phyloP scores from a whole-genome alignment of 2,113 vertebrate genomes.

The Panurus biarmicus region DNA sequence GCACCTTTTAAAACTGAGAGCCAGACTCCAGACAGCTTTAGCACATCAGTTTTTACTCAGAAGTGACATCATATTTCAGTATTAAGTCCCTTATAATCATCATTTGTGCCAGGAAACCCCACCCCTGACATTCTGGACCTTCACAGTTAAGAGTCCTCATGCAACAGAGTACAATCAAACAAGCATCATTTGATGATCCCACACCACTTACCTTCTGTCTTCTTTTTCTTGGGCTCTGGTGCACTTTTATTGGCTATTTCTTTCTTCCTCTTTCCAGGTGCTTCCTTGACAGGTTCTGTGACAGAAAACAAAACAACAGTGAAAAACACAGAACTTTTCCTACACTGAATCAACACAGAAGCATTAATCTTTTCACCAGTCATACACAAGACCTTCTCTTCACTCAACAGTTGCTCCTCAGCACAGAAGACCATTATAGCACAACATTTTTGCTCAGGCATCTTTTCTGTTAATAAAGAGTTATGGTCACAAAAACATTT shows the following conservation, averaged over 20 bases:
- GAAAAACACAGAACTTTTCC: background rate
- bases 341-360: background rate
- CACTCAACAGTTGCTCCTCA: background rate
- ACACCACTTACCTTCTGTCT: slow-evolving; percentile 42
- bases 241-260: slow-evolving; percentile 71
- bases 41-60: slow-evolving; percentile 69
- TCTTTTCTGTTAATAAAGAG: background rate
- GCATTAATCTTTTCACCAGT: background rate
- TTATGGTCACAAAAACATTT: background rate
- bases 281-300: slow-evolving; percentile 69
- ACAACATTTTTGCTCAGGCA: background rate
- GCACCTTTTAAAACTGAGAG: background rate
- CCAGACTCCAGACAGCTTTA: background rate
- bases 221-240: slow-evolving; percentile 76
- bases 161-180: background rate
- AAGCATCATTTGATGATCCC: background rate
- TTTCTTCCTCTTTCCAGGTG: slow-evolving; percentile 76
- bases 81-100: slow-evolving; percentile 85
- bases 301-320: background rate
- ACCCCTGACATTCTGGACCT: background rate
- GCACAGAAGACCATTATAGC: accelerated
- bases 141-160: background rate
- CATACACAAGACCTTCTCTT: background rate
- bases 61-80: slow-evolving; percentile 76
- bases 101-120: slow-evolving; percentile 30